Evolutionary conservation across 2,113 vertebrate species (phyloP).

Genomic region (Dipodomys merriami): DNA sequence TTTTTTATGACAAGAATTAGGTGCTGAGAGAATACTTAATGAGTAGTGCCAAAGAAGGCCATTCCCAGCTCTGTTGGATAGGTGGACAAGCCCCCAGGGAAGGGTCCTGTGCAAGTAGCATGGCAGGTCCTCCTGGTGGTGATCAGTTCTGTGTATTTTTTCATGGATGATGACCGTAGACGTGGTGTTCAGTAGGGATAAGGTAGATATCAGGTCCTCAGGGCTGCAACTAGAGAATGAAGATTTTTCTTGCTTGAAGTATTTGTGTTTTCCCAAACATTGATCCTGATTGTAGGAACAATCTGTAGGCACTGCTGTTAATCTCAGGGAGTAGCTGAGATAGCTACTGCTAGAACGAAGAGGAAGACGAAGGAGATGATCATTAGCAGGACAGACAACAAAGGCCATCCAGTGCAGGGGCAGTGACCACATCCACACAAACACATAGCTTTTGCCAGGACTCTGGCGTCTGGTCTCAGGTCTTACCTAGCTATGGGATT

Average conservation of each 20-base stretch:
- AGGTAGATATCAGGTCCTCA: not conserved
- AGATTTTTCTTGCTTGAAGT: not conserved
- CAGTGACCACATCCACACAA: too few species aligned
- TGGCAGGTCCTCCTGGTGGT: too few species aligned
- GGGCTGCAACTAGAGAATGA: too few species aligned
- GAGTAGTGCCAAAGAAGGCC: not conserved
- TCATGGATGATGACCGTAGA: not conserved
- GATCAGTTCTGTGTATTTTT: too few species aligned
- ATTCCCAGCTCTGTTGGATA: not conserved
- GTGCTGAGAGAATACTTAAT: not conserved
- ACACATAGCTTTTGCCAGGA: not conserved
- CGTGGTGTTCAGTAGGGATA: not conserved
- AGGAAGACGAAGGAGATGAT: not conserved
- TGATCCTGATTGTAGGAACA: not conserved
- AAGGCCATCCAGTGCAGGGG: too few species aligned
- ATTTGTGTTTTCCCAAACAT: not conserved
- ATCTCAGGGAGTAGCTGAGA: not conserved
- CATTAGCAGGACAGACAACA: not conserved
- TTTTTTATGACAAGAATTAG: not conserved
- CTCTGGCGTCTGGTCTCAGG: accelerated
- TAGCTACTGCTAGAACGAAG: not conserved
- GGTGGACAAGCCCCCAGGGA: too few species aligned
- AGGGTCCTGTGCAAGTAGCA: too few species aligned
- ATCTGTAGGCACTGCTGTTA: not conserved
- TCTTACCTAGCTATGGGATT: not conserved